phyloP scores from a whole-genome alignment of 1,140 invertebrate genomes.

The Orius laevigatus region DNA sequence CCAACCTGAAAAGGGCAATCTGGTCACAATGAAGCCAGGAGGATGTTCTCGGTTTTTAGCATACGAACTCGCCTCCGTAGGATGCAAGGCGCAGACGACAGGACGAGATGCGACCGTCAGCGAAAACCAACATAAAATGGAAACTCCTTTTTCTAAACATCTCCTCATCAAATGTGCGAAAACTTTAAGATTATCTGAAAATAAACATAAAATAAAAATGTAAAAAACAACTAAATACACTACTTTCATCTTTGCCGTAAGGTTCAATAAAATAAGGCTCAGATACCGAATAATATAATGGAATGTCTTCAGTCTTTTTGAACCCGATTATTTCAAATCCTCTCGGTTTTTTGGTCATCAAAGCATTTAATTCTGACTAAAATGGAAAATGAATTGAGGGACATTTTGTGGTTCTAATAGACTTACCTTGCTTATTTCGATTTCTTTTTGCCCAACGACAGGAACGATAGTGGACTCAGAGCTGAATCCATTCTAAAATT shows the following conservation, averaged over 20 bases:
- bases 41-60: conserved; percentile 7
- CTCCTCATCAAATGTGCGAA: conserved; percentile 1
- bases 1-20: conserved; percentile 5
- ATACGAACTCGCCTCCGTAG: conserved; percentile 4
- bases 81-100: background rate
- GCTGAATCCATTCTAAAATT: too few relatives aligned
- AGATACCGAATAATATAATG: background rate
- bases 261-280: conserved; percentile 9
- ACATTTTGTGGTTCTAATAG: too few relatives aligned
- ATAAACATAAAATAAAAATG: background rate
- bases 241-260: conserved; percentile 3
- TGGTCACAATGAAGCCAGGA: conserved; percentile 3
- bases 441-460: too few relatives aligned
- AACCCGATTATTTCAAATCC: conserved; percentile 4
- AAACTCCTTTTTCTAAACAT: conserved; percentile 6
- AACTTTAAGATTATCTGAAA: background rate
- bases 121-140: conserved; percentile 7
- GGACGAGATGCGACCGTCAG: background rate
- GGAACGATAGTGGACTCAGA: too few relatives aligned
- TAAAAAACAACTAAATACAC: background rate
- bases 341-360: too few relatives aligned
- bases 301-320: conserved; percentile 1
- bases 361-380: too few relatives aligned
- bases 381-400: too few relatives aligned
- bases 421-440: too few relatives aligned